These are phyloP conservation scores for Zaprionus tsacasi DNA, from an alignment of 1,140 invertebrate species.

Conservation along the genomic window DNA sequence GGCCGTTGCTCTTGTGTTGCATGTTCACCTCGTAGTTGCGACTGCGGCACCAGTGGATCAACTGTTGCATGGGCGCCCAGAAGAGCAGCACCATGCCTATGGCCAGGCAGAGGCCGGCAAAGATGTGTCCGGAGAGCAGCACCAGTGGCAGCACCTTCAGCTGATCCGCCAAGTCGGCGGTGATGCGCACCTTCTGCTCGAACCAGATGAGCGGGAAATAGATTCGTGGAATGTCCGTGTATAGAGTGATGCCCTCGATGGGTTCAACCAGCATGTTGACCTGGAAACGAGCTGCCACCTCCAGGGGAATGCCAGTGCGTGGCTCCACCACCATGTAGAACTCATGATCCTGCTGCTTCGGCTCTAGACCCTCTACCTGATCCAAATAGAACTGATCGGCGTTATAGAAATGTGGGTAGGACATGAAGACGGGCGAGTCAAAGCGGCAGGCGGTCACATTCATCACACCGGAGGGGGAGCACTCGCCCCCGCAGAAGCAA, in stretches of 20 bases:
- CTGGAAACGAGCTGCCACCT: conserved; percentile 90
- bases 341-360: conserved; percentile 88
- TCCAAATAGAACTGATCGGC: conserved; percentile 89
- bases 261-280: conserved; percentile 90
- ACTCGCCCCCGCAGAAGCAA: conserved; percentile 90
- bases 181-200: conserved; percentile 87
- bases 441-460: conserved; percentile 90
- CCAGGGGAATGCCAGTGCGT: conserved; percentile 89
- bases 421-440: conserved; percentile 92
- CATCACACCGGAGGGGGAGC: conserved; percentile 88
- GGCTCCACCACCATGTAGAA: conserved; percentile 91
- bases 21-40: conserved; percentile 60
- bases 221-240: conserved; percentile 87
- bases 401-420: conserved; percentile 94
- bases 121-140: conserved; percentile 68
- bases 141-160: conserved; percentile 66
- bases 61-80: conserved; percentile 62
- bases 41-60: conserved; percentile 46
- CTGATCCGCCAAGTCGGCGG: conserved; percentile 85
- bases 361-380: conserved; percentile 89
- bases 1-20: conserved; percentile 58
- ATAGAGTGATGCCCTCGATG: conserved; percentile 87
- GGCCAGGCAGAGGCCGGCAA: conserved; percentile 68
- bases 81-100: conserved; percentile 71
- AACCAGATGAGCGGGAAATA: conserved; percentile 93